phyloP scores from a whole-genome alignment of 2,888 invertebrate species.

The Agrochola litura region DNA sequence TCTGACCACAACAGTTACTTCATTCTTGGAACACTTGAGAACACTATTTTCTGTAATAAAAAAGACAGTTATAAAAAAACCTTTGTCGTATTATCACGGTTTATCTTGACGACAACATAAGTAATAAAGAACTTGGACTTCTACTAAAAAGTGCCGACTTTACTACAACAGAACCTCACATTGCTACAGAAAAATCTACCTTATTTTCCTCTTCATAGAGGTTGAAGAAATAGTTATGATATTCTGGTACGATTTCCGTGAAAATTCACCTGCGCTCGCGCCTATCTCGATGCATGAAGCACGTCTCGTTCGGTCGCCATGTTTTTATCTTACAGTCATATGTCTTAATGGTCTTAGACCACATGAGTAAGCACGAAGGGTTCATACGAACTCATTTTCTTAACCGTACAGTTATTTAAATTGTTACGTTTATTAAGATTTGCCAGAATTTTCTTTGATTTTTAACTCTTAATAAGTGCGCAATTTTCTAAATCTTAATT shows the following conservation, averaged over 20 bases:
- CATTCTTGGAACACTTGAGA: constrained; percentile 60
- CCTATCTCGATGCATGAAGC: constrained; percentile 87
- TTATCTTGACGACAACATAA: constrained; percentile 84
- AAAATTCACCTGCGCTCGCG: constrained; percentile 82
- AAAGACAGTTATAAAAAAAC: constrained; percentile 73
- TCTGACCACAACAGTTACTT: constrained; percentile 50
- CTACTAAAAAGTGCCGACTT: constrained; percentile 69
- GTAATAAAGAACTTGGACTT: constrained; percentile 83
- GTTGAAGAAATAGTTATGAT: constrained; percentile 50
- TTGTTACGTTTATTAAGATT: neutral
- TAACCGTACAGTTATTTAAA: constrained; percentile 33
- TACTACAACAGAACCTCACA: constrained; percentile 26
- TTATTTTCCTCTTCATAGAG: constrained; percentile 63
- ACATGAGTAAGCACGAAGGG: constrained; percentile 81
- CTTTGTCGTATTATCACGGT: constrained; percentile 79
- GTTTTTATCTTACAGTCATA: constrained; percentile 80
- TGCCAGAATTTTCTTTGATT: neutral
- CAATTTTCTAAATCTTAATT: neutral
- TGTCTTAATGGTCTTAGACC: constrained; percentile 85
- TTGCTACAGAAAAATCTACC: constrained; percentile 60
- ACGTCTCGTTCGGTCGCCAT: constrained; percentile 83
- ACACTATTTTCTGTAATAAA: constrained; percentile 69
- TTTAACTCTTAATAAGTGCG: neutral
- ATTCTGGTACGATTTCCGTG: constrained; percentile 76
- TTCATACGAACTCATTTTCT: constrained; percentile 71